Percentiles rank a stretch among this genome's conserved stretches.
phyloP scores from a whole-genome alignment of 2,797 vertebrate species.

The Loriculus beryllinus region DNA sequence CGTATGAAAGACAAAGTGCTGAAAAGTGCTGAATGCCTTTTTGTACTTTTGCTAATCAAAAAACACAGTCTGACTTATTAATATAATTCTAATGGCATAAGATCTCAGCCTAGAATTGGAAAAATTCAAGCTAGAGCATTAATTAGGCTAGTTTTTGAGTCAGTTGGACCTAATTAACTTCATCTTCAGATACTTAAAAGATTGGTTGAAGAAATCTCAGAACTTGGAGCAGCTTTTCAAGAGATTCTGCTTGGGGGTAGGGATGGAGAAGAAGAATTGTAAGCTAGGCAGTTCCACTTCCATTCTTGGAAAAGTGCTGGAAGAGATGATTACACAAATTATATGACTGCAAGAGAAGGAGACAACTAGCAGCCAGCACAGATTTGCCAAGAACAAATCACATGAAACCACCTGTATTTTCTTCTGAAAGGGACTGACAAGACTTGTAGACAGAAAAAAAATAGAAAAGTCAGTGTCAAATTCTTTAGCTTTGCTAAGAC shows the following conservation, averaged over 20 bases:
- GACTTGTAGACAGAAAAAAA: background rate
- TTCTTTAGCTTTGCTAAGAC: background rate
- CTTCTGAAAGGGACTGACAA: background rate
- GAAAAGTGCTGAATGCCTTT: background rate
- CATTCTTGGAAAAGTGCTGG: slow-evolving; percentile 4
- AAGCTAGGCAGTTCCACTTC: background rate
- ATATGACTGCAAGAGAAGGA: background rate
- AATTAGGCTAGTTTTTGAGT: background rate
- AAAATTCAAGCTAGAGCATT: background rate
- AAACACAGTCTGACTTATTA: background rate
- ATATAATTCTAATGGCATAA: background rate
- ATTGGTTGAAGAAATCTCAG: background rate
- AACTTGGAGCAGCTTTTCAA: background rate
- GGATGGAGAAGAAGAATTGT: background rate
- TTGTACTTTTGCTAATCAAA: background rate
- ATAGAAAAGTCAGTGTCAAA: background rate
- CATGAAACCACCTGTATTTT: background rate
- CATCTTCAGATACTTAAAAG: background rate
- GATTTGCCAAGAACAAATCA: background rate
- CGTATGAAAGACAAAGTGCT: background rate
- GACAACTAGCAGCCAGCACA: background rate
- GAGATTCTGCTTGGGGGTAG: background rate
- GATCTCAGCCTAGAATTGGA: background rate
- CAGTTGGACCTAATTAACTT: background rate
- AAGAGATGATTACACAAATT: slow-evolving; percentile 12